Percentiles rank a stretch among this genome's conserved stretches.
phyloP scores from a whole-genome alignment of 1,140 invertebrate species.

The Gryon sp. region DNA sequence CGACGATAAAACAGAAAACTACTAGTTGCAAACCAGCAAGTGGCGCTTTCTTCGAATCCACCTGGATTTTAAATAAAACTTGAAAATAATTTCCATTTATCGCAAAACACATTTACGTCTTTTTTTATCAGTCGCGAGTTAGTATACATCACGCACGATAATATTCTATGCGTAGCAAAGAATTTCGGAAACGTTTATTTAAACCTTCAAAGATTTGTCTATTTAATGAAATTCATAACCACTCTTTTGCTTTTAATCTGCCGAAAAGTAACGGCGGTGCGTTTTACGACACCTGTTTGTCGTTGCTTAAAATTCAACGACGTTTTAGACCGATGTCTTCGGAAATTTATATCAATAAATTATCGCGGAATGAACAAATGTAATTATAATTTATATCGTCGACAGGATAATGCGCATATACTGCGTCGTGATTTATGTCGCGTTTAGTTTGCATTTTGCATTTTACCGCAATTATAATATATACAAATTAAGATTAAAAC shows the following conservation, averaged over 20 bases:
- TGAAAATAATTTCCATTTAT: slow-evolving; percentile 11
- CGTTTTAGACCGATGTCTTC: slow-evolving; percentile 54
- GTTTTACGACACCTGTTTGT: slow-evolving; percentile 63
- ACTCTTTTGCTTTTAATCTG: slow-evolving; percentile 58
- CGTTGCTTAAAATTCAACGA: slow-evolving; percentile 68
- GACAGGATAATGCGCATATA: slow-evolving; percentile 38
- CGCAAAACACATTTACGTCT: background rate
- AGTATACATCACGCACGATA: background rate
- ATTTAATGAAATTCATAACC: slow-evolving; percentile 64
- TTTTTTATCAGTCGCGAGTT: background rate
- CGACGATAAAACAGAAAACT: slow-evolving; percentile 36
- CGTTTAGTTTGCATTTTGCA: slow-evolving; percentile 38
- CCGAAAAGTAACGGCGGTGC: slow-evolving; percentile 61
- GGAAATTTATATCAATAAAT: slow-evolving; percentile 67
- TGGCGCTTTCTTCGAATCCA: slow-evolving; percentile 34
- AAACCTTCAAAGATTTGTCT: slow-evolving; percentile 60
- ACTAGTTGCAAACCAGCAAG: slow-evolving; percentile 28
- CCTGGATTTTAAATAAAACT: slow-evolving; percentile 5
- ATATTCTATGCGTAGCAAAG: slow-evolving; percentile 8
- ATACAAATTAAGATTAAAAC: slow-evolving; percentile 34
- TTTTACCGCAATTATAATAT: slow-evolving; percentile 41
- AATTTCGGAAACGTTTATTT: slow-evolving; percentile 51
- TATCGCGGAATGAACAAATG: slow-evolving; percentile 68
- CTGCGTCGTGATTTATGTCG: slow-evolving; percentile 36
- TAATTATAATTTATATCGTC: slow-evolving; percentile 68